Conservation (phyloP, 2,797 vertebrate species). For the Eupleurogrammus muticus region DNA sequence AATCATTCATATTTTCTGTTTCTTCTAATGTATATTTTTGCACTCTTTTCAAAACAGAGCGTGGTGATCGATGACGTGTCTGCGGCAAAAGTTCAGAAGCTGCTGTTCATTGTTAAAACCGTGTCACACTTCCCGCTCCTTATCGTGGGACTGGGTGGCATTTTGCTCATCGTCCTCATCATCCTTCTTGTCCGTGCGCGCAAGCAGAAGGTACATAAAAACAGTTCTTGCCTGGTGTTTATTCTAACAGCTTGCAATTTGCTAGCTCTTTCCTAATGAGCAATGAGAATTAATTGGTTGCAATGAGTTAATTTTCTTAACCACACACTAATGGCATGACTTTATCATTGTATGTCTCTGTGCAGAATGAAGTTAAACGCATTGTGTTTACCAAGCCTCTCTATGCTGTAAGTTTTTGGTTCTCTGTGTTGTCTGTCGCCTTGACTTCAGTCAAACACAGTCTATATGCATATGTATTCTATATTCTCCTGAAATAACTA, state of each 20-base stretch:
- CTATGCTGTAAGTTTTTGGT: slow-evolving; percentile 75
- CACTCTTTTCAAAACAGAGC: slow-evolving; percentile 63
- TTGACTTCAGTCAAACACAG: slow-evolving; percentile 11
- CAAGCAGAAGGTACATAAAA: slow-evolving; percentile 72
- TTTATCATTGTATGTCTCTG: slow-evolving; percentile 57
- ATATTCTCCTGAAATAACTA: slow-evolving; percentile 2
- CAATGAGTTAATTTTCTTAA: slow-evolving; percentile 35
- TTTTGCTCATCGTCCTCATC: slow-evolving; percentile 77
- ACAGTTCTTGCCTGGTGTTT: background rate
- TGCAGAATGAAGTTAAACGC: slow-evolving; percentile 77
- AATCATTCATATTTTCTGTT: background rate
- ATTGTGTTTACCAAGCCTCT: slow-evolving; percentile 76
- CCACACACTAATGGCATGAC: slow-evolving; percentile 41
- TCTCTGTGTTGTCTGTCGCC: background rate
- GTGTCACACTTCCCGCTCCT: slow-evolving; percentile 81
- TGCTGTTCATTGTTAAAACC: slow-evolving; percentile 72
- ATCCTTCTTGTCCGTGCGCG: slow-evolving; percentile 61
- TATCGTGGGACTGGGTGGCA: slow-evolving; percentile 76
- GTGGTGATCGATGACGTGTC: slow-evolving; percentile 84
- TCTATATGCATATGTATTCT: slow-evolving; percentile 9
- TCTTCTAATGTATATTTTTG: background rate
- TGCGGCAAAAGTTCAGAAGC: slow-evolving; percentile 74
- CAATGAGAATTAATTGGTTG: slow-evolving; percentile 20
- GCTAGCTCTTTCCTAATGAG: slow-evolving; percentile 13
- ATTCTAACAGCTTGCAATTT: slow-evolving; percentile 17